Percentiles rank a stretch among this genome's conserved stretches.
Conservation (phyloP, 2,888 invertebrate species). For the Sminthurinus aureus region DNA sequence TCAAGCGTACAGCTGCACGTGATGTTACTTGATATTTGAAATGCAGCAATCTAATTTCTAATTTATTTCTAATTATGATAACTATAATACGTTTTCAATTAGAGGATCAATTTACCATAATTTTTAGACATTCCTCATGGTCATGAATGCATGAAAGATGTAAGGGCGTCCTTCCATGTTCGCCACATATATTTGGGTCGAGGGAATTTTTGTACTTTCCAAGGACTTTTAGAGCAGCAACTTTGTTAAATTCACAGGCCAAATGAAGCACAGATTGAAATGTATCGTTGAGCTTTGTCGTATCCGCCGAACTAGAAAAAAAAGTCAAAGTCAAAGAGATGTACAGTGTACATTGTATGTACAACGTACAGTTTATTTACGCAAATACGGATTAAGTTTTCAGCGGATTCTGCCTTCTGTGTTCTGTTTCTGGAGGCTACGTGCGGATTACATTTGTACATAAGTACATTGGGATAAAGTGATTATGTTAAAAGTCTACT, state of each 20-base stretch:
- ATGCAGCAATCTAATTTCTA: too few relatives aligned
- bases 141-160: conserved; percentile 68
- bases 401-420: too few relatives aligned
- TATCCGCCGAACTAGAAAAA: conserved; percentile 72
- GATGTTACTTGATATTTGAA: too few relatives aligned
- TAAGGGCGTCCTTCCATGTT: conserved; percentile 47
- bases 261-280: conserved; percentile 81
- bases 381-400: too few relatives aligned
- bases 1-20: too few relatives aligned
- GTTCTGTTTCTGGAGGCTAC: too few relatives aligned
- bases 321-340: not conserved
- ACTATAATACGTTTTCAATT: not conserved
- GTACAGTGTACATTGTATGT: not conserved
- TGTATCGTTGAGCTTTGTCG: conserved; percentile 76
- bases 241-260: conserved; percentile 80
- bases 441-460: too few relatives aligned
- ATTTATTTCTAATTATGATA: too few relatives aligned
- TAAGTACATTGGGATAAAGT: too few relatives aligned
- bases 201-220: conserved; percentile 73
- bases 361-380: too few relatives aligned
- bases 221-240: conserved; percentile 74
- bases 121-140: conserved; percentile 80
- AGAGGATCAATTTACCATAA: conserved; percentile 70
- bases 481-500: too few relatives aligned
- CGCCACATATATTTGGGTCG: conserved; percentile 79